phyloP scores from a whole-genome alignment of 2,888 invertebrate genomes.

The Pimpla rufipes region DNA sequence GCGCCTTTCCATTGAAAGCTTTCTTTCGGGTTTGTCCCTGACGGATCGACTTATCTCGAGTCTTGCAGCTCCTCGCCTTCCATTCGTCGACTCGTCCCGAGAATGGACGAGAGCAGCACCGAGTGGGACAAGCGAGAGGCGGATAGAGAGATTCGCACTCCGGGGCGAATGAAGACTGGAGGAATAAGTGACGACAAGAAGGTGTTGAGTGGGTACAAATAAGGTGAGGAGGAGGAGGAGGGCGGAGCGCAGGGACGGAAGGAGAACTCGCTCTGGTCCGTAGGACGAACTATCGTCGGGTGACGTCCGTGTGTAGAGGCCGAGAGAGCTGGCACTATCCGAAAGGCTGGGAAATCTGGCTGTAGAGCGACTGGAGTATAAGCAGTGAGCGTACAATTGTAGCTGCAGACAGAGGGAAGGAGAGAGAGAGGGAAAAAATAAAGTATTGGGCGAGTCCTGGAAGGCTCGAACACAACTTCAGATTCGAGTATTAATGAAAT shows the following conservation, averaged over 20 bases:
- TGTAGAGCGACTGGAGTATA: slow-evolving; percentile 59
- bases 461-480: slow-evolving; percentile 62
- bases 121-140: slow-evolving; percentile 20
- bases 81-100: slow-evolving; percentile 40
- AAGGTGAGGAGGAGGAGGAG: slow-evolving; percentile 51
- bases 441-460: slow-evolving; percentile 24
- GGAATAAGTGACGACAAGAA: slow-evolving; percentile 75
- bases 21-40: slow-evolving; percentile 77
- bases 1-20: slow-evolving; percentile 78
- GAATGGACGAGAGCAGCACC: slow-evolving; percentile 49
- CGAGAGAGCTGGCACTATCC: slow-evolving; percentile 32
- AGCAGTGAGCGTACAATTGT: slow-evolving; percentile 56
- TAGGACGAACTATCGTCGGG: slow-evolving; percentile 2
- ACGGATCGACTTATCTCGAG: slow-evolving; percentile 80
- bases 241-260: slow-evolving; percentile 3
- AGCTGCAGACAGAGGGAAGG: slow-evolving; percentile 14
- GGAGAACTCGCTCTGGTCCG: slow-evolving; percentile 21
- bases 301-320: slow-evolving; percentile 33
- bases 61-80: slow-evolving; percentile 66
- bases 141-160: slow-evolving; percentile 55
- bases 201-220: slow-evolving; percentile 72
- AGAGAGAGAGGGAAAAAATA: slow-evolving; percentile 14
- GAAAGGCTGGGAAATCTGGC: slow-evolving; percentile 43
- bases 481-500: slow-evolving; percentile 57
- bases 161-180: slow-evolving; percentile 75